phyloP scores from a whole-genome alignment of 2,113 vertebrate genomes.

The Uropsilus gracilis region DNA sequence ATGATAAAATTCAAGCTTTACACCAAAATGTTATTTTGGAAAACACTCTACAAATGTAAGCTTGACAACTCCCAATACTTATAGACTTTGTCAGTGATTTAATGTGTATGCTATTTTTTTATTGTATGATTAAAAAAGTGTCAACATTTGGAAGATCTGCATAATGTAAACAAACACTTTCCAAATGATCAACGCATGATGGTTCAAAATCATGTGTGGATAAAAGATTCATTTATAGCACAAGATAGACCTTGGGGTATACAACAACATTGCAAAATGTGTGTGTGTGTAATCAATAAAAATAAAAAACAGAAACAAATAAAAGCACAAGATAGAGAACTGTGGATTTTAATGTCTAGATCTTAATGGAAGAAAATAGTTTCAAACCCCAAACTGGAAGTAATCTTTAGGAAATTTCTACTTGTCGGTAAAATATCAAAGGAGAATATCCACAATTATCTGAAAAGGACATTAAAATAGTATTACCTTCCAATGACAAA shows the following conservation, averaged over 20 bases:
- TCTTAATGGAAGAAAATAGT: constrained; percentile 14
- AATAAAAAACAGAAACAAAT: too few species aligned
- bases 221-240: constrained; percentile 38
- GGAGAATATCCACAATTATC: neutral
- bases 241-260: too few species aligned
- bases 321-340: neutral
- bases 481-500: neutral
- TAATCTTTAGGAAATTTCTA: neutral
- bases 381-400: neutral
- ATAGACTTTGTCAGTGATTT: neutral
- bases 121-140: neutral
- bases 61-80: neutral
- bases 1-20: neutral
- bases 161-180: constrained; percentile 3
- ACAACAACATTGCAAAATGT: too few species aligned
- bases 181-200: neutral
- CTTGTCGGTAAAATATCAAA: neutral
- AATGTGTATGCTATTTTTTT: neutral
- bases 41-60: neutral
- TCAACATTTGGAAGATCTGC: neutral
- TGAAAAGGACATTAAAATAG: constrained; percentile 32
- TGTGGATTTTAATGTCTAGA: neutral
- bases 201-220: neutral
- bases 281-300: too few species aligned
- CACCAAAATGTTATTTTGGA: constrained; percentile 30